Percentiles rank a stretch among this genome's conserved stretches.
Evolutionary conservation across 92 coral and sea anemone species (phyloP).

Genomic region (Porites lobata): DNA sequence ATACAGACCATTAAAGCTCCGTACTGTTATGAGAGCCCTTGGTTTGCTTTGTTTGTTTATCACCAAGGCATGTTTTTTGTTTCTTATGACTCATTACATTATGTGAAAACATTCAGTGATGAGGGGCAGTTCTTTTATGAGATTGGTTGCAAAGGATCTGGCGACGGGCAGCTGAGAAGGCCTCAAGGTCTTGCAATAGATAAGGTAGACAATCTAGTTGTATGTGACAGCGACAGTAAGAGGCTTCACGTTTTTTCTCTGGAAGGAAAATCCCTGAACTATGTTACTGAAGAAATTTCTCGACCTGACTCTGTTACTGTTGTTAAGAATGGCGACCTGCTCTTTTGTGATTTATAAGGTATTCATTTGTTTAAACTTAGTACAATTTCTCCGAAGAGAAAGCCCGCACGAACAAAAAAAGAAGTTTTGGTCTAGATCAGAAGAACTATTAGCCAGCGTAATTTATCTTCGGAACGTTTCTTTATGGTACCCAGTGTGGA

Average conservation of each 20-base stretch:
- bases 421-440: too few species aligned
- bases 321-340: constrained; percentile 4
- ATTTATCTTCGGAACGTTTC: too few species aligned
- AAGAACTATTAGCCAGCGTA: too few species aligned
- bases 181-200: constrained; percentile 64
- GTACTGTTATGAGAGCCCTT: constrained; percentile 40
- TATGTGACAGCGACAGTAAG: constrained; percentile 26
- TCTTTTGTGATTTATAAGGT: not conserved
- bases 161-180: constrained; percentile 46
- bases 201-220: constrained; percentile 41
- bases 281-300: not conserved
- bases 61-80: not conserved
- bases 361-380: too few species aligned
- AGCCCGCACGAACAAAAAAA: too few species aligned
- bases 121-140: constrained; percentile 43
- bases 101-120: constrained; percentile 47
- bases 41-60: not conserved
- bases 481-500: too few species aligned
- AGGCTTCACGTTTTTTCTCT: not conserved
- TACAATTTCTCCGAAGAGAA: too few species aligned
- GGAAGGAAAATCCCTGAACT: constrained; percentile 15
- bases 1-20: not conserved
- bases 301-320: not conserved
- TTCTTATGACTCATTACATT: not conserved
- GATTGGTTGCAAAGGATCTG: constrained; percentile 44